These are phyloP conservation scores for Sipha maydis DNA, from an alignment of 2,888 invertebrate genomes.

Conservation along the genomic window DNA sequence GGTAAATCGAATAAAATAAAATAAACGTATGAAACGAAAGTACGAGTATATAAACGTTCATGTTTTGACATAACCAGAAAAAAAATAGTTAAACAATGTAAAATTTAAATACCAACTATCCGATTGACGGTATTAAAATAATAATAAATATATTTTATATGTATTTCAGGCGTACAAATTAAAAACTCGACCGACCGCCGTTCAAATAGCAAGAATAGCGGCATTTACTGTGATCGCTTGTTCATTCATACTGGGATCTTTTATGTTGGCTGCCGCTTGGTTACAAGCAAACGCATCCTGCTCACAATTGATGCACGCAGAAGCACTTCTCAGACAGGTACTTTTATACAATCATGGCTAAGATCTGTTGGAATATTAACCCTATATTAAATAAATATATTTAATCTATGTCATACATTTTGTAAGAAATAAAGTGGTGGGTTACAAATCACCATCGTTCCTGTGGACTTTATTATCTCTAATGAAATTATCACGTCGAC, in stretches of 20 bases:
- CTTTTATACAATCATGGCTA: too few relatives aligned
- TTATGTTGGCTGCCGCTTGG: conserved; percentile 85
- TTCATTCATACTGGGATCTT: conserved; percentile 82
- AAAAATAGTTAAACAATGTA: not conserved
- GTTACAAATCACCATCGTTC: too few relatives aligned
- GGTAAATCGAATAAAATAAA: not conserved
- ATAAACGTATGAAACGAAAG: not conserved
- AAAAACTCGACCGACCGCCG: conserved; percentile 78
- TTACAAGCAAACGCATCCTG: conserved; percentile 84
- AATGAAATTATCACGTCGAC: too few relatives aligned
- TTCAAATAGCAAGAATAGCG: conserved; percentile 87
- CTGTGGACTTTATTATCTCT: too few relatives aligned
- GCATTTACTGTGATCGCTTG: conserved; percentile 84
- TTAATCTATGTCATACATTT: too few relatives aligned
- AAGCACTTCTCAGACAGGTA: conserved; percentile 63
- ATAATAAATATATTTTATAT: not conserved
- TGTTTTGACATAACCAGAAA: too few relatives aligned
- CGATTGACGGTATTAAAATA: not conserved
- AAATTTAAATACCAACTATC: not conserved
- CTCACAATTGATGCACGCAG: conserved; percentile 64
- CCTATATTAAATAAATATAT: not conserved
- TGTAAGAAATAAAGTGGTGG: too few relatives aligned
- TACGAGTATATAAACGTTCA: too few relatives aligned
- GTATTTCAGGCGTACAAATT: conserved; percentile 78
- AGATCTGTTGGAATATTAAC: not conserved